Evolutionary conservation across 2,888 invertebrate genomes (phyloP).

Genomic region (Agrilus cyanescens): DNA sequence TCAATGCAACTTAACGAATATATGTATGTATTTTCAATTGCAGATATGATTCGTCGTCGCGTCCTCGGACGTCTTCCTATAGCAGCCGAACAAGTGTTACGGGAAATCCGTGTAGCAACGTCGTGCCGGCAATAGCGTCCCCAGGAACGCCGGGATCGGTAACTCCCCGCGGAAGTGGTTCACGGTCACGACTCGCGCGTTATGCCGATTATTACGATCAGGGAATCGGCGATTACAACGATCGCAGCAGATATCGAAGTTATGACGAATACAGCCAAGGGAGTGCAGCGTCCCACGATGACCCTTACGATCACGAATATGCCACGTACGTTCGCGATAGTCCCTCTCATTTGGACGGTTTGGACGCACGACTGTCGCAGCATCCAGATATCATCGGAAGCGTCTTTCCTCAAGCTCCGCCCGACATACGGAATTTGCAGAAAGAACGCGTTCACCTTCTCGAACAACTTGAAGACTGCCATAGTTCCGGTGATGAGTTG

Average conservation of each 20-base stretch:
- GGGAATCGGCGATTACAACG: conserved; percentile 38
- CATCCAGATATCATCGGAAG: conserved; percentile 26
- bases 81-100: conserved; percentile 37
- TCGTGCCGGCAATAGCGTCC: conserved; percentile 40
- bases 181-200: conserved; percentile 36
- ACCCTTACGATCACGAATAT: conserved; percentile 36
- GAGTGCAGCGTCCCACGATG: conserved; percentile 54
- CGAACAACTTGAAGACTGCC: conserved; percentile 59
- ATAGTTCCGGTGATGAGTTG: conserved; percentile 56
- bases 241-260: conserved; percentile 44
- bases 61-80: conserved; percentile 44
- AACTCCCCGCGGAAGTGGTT: conserved; percentile 34
- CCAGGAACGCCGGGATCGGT: conserved; percentile 39
- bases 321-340: conserved; percentile 34
- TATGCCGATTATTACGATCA: conserved; percentile 40
- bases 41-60: conserved; percentile 46
- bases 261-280: conserved; percentile 66
- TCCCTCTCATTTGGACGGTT: conserved; percentile 34
- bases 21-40: conserved; percentile 5
- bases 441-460: conserved; percentile 58
- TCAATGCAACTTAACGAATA: no score
- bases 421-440: conserved; percentile 55
- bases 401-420: conserved; percentile 30
- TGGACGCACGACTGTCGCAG: conserved; percentile 32
- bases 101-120: conserved; percentile 33